phyloP scores from a whole-genome alignment of 1,140 invertebrate genomes.

The Diprion similis region DNA sequence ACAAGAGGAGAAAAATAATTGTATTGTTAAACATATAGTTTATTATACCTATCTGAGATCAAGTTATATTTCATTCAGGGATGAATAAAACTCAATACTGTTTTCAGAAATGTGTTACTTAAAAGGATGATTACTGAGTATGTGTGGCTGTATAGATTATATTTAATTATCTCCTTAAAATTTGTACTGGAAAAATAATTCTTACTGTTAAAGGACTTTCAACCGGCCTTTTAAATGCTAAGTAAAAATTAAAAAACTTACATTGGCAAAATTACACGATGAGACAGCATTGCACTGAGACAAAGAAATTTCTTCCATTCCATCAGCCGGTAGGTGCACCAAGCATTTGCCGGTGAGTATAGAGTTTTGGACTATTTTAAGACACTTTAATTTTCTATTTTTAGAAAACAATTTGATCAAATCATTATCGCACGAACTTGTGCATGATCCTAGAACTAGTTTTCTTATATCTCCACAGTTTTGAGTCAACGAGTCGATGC shows the following conservation, averaged over 20 bases:
- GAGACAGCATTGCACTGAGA: conserved; percentile 34
- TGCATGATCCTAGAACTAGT: conserved; percentile 42
- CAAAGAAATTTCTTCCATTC: conserved; percentile 44
- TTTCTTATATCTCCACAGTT: conserved; percentile 45
- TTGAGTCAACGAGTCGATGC: conserved; percentile 41
- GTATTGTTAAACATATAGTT: no score
- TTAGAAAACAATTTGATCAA: conserved; percentile 45
- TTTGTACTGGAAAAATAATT: no score
- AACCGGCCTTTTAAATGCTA: no score
- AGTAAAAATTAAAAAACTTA: conserved; percentile 27
- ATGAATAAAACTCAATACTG: no score
- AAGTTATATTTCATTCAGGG: no score
- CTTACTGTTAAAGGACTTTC: no score
- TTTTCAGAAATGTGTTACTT: no score
- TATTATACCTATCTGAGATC: no score
- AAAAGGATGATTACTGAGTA: no score
- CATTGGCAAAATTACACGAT: conserved; percentile 36
- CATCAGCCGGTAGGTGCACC: conserved; percentile 37
- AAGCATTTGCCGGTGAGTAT: conserved; percentile 47
- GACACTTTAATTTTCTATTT: conserved; percentile 42
- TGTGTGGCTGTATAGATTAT: background rate
- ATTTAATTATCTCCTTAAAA: no score
- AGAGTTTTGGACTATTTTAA: conserved; percentile 36
- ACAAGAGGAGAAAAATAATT: background rate
- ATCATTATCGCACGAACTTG: conserved; percentile 45